Evolutionary conservation across 2,888 invertebrate genomes (phyloP).

Genomic region (Agriopis marginaria): DNA sequence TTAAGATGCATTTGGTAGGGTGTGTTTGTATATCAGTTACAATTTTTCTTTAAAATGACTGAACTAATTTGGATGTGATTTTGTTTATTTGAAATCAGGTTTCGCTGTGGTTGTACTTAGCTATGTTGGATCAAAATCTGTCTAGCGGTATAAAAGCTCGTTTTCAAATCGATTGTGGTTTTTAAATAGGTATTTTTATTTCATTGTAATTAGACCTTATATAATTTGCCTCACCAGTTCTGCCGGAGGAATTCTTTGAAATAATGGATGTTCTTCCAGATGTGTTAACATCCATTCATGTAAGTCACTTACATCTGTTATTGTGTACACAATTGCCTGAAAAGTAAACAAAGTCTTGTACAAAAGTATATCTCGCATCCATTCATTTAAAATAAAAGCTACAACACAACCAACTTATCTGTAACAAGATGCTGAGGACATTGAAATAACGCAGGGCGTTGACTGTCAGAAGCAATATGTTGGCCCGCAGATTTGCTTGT

Average conservation of each 20-base stretch:
- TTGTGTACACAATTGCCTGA: conserved; percentile 96
- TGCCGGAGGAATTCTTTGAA: conserved; percentile 90
- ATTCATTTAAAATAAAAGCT: background rate
- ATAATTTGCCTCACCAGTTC: conserved; percentile 88
- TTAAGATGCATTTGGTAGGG: no score
- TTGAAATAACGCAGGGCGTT: no score
- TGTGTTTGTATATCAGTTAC: no score
- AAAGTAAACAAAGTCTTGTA: conserved; percentile 47
- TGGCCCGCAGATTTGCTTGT: no score
- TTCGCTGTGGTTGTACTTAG: no score
- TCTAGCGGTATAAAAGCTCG: no score
- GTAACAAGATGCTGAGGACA: no score
- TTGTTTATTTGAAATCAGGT: no score
- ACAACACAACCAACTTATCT: background rate
- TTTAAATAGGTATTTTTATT: background rate
- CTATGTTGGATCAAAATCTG: no score
- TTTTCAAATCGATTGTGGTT: background rate
- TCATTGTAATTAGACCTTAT: background rate
- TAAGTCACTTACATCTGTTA: conserved; percentile 98
- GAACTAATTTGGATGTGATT: no score
- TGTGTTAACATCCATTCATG: conserved; percentile 99
- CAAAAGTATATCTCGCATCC: background rate
- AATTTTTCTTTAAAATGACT: no score
- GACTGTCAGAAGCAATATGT: no score
- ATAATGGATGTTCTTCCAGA: conserved; percentile 96